Evolutionary conservation across 2,888 invertebrate genomes (phyloP), one percentile per base, ranked within the genome.

Genomic region (Trichacis sp.): DNA sequence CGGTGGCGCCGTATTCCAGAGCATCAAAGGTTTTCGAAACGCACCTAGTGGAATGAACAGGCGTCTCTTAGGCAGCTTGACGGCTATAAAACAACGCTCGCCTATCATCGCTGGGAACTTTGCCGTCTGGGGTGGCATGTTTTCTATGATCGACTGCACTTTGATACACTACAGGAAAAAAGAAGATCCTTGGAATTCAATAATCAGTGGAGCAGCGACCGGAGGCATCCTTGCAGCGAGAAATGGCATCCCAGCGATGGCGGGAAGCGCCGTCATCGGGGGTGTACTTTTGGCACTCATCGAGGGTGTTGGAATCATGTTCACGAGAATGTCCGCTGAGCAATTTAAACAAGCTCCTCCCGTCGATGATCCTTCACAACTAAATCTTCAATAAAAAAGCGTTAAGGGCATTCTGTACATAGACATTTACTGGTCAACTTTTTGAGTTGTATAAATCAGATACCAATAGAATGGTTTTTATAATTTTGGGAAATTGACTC

Each of bases 51-150:
- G 94, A 62, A 87, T 93, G 68, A 91, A 88, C 77, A 89, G 91
- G 82, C 88, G 94, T 86, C 86, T 94, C 85, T 89, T 90, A 73
- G 93, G 94, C 59, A 93, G 93, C 85, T 85, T 92, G 76, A 89
- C 93, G 81, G 93, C 96, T 0, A 89, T 95, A 66, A 95, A 96
- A 84, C 92, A 93, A 74, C 87, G 95, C 70, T 94, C 96, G 5
- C 97, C 97, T 0, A 91, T 96, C 51, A 92, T 96, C 57, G 98
- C 96, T 47, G 97, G 97, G 19, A 97, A 95, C 85, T 99, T 99
- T 87, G 99, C 98, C 0, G 93, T 98, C 0, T 99, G 99, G 99
- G 99, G 98, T 70, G 97, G 97, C 47, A 92, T 97, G 88, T 99
- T 98, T 84, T 97, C 97, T 24, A 95, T 96, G 48, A 96, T 98